Evolutionary conservation across 2,888 invertebrate species (phyloP).

Genomic region (Mythimna lalbum): DNA sequence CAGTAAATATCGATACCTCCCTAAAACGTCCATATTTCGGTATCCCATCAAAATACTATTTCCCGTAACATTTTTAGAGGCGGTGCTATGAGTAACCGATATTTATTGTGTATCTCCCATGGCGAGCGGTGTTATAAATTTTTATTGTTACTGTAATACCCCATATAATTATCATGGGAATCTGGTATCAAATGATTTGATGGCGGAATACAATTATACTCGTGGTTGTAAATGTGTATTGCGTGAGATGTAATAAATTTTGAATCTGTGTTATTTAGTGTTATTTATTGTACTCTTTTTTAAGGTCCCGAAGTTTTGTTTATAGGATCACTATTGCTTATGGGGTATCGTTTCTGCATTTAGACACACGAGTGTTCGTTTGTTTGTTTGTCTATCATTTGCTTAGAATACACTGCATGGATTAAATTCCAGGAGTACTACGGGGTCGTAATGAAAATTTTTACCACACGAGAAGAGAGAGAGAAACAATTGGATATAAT

Average conservation of each 20-base stretch:
- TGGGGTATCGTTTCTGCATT: too few relatives aligned
- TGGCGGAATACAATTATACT: conserved; percentile 49
- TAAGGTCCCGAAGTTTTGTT: background rate
- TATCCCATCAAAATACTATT: conserved; percentile 45
- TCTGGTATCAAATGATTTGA: conserved; percentile 63
- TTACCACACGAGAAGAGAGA: too few relatives aligned
- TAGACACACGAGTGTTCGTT: too few relatives aligned
- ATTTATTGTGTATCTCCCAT: conserved; percentile 61
- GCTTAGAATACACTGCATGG: too few relatives aligned
- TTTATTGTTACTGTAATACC: conserved; percentile 65
- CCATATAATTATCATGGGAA: conserved; percentile 74
- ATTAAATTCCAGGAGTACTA: too few relatives aligned
- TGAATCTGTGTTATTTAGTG: conserved; percentile 16
- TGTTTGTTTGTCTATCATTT: too few relatives aligned
- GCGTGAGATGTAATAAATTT: conserved; percentile 30
- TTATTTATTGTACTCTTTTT: conserved; percentile 16
- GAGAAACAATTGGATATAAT: too few relatives aligned
- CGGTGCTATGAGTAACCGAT: conserved; percentile 48
- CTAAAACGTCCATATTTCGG: conserved; percentile 18
- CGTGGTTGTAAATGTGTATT: conserved; percentile 56
- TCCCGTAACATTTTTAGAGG: conserved; percentile 51
- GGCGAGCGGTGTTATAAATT: conserved; percentile 61
- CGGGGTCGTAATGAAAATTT: too few relatives aligned
- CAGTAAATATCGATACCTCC: conserved; percentile 9
- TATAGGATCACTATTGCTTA: too few relatives aligned